Evolutionary conservation across 2,797 vertebrate genomes (phyloP).

Genomic region (Kryptolebias ocellatus): DNA sequence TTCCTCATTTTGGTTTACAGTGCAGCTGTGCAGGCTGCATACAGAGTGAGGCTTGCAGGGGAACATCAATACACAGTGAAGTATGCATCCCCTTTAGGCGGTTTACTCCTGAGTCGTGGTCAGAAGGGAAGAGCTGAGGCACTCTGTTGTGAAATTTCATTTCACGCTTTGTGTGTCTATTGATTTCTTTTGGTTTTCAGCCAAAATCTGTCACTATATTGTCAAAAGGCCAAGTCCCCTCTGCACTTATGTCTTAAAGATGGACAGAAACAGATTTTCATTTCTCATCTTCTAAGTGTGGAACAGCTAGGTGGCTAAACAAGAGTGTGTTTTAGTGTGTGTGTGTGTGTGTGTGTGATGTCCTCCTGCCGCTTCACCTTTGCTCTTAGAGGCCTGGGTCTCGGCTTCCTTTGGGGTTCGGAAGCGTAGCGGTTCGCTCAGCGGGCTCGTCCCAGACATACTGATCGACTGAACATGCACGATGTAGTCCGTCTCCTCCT

Average conservation of each 20-base stretch:
- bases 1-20: slow-evolving; percentile 48
- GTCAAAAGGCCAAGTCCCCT: slow-evolving; percentile 53
- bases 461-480: slow-evolving; percentile 96
- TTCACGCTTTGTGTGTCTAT: slow-evolving; percentile 75
- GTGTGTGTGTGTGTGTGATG: not conserved
- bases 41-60: slow-evolving; percentile 46
- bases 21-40: slow-evolving; percentile 37
- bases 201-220: slow-evolving; percentile 63
- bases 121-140: slow-evolving; percentile 40
- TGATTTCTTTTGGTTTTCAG: slow-evolving; percentile 69
- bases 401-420: slow-evolving; percentile 92
- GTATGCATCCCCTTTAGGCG: slow-evolving; percentile 31
- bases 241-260: slow-evolving; percentile 23
- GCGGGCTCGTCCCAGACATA: slow-evolving; percentile 90
- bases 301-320: slow-evolving; percentile 1
- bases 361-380: slow-evolving; percentile 78
- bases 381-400: slow-evolving; percentile 91
- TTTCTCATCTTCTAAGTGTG: slow-evolving; percentile 10
- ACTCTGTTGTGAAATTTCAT: slow-evolving; percentile 73
- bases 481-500: slow-evolving; percentile 96
- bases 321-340: slow-evolving; percentile 1
- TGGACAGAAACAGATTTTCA: slow-evolving; percentile 17
- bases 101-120: slow-evolving; percentile 50
- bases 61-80: slow-evolving; percentile 54
- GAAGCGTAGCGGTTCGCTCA: slow-evolving; percentile 92